phyloP scores from a whole-genome alignment of 2,888 invertebrate species.

The Eretmocerus hayati region DNA sequence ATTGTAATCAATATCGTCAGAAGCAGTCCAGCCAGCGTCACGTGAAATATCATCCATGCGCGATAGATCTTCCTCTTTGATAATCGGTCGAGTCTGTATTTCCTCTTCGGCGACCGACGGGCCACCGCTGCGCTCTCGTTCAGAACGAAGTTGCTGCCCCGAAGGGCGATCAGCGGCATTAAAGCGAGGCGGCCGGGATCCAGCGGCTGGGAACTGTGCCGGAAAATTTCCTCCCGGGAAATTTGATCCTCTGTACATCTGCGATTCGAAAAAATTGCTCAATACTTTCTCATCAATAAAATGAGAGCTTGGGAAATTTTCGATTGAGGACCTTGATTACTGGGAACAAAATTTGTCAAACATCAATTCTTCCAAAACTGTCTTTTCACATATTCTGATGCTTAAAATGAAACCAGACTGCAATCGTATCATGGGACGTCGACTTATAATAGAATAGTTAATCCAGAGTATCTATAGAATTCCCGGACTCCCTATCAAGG shows the following conservation, averaged over 20 bases:
- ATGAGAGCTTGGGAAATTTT: not conserved
- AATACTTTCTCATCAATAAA: too few relatives aligned
- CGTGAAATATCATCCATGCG: constrained; percentile 86
- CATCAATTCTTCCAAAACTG: too few relatives aligned
- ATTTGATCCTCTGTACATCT: constrained; percentile 47
- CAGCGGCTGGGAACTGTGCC: constrained; percentile 24
- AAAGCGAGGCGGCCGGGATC: constrained; percentile 42
- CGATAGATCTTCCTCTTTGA: constrained; percentile 86
- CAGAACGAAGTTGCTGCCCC: constrained; percentile 38
- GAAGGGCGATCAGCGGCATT: constrained; percentile 34
- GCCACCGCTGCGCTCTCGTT: constrained; percentile 30
- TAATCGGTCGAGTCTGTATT: constrained; percentile 73
- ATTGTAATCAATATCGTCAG: constrained; percentile 91
- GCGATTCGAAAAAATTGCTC: too few relatives aligned
- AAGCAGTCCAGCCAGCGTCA: constrained; percentile 86
- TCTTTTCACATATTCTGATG: too few relatives aligned
- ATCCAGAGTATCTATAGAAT: too few relatives aligned
- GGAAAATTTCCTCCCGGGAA: constrained; percentile 30
- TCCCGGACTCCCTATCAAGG: too few relatives aligned
- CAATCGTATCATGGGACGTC: too few relatives aligned
- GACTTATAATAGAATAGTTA: too few relatives aligned
- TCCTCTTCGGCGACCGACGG: constrained; percentile 53
- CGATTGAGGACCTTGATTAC: not conserved
- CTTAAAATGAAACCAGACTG: too few relatives aligned
- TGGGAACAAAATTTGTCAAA: not conserved